phyloP scores from a whole-genome alignment of 2,113 vertebrate genomes.

The Balaeniceps rex region DNA sequence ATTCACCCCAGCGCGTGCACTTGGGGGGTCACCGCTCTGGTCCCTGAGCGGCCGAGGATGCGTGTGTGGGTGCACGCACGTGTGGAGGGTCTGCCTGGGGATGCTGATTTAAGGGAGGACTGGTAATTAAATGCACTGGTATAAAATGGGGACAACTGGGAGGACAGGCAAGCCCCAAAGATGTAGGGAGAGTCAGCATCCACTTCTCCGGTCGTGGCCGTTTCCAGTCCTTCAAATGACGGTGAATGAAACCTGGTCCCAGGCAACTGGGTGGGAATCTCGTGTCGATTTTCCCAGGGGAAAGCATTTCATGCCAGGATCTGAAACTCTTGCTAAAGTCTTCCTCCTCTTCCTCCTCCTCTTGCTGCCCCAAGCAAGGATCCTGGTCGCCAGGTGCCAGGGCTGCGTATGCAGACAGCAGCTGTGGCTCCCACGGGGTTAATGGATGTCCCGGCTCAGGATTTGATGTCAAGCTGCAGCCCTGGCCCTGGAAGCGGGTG shows the following conservation, averaged over 20 bases:
- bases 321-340: neutral
- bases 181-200: fast-evolving
- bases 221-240: fast-evolving
- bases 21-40: neutral
- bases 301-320: neutral
- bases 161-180: neutral
- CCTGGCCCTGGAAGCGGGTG: neutral
- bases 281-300: fast-evolving
- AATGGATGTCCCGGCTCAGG: fast-evolving
- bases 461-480: neutral
- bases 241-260: neutral
- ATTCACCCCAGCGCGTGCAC: fast-evolving
- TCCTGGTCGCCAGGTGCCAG: fast-evolving
- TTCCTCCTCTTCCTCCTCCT: neutral
- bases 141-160: neutral
- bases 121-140: neutral
- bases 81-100: neutral
- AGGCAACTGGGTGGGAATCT: neutral
- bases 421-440: neutral
- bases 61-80: fast-evolving
- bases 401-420: fast-evolving
- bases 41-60: neutral
- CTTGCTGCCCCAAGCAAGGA: neutral
- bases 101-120: fast-evolving
- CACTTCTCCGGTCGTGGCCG: fast-evolving